These are phyloP conservation scores for Branchellion lobata DNA, from an alignment of 2,888 invertebrate species.

Conservation along the genomic window DNA sequence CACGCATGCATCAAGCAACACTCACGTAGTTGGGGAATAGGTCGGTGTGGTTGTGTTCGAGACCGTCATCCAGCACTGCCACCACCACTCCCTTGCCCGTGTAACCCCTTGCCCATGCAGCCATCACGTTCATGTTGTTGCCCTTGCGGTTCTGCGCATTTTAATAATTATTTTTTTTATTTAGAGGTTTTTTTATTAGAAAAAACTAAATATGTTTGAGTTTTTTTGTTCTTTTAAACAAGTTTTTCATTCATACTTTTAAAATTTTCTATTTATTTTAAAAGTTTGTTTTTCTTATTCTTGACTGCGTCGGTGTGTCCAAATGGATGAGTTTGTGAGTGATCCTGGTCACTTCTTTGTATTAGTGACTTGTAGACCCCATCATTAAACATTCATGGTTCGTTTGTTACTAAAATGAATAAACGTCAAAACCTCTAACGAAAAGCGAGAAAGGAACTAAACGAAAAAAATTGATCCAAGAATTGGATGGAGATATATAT, in stretches of 20 bases:
- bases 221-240: not conserved
- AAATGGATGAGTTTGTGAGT: no score
- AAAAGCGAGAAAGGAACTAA: no score
- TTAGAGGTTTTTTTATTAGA: not conserved
- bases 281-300: no score
- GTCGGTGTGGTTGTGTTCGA: slow-evolving; percentile 94
- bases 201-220: not conserved
- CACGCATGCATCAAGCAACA: not conserved
- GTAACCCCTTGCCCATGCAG: slow-evolving; percentile 89
- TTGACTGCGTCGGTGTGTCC: no score
- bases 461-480: no score
- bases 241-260: not conserved
- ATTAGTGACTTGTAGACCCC: no score
- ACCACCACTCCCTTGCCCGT: slow-evolving; percentile 93
- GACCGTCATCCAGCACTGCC: slow-evolving; percentile 92
- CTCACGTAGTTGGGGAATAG: slow-evolving; percentile 76
- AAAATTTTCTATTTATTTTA: not conserved
- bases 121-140: slow-evolving; percentile 83
- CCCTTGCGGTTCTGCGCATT: slow-evolving; percentile 30
- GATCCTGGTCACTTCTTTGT: no score
- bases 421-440: no score
- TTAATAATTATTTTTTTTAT: not conserved
- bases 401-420: no score
- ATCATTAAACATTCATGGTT: no score
- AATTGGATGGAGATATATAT: no score